These are phyloP conservation scores for Ips nitidus DNA, from an alignment of 1,140 invertebrate species.

Conservation along the genomic window DNA sequence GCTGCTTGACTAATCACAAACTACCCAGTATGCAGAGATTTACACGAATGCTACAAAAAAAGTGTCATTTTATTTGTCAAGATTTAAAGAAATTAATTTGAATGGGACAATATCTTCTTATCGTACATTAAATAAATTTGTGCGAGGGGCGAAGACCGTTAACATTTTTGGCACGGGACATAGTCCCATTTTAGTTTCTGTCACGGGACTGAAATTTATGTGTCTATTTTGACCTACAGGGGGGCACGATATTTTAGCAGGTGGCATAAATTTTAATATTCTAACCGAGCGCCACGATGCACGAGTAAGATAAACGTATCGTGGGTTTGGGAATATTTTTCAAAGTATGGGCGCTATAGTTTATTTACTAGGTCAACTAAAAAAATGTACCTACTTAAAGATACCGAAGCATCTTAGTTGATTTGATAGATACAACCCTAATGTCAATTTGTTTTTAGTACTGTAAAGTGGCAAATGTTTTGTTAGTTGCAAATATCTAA, in stretches of 20 bases:
- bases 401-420: not conserved
- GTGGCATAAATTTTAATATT: constrained; percentile 30
- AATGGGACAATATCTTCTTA: no score
- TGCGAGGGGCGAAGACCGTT: constrained; percentile 20
- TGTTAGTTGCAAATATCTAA: not conserved
- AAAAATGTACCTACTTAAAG: not conserved
- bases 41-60: no score
- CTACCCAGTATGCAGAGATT: no score
- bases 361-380: not conserved
- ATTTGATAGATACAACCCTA: not conserved
- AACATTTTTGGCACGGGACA: constrained; percentile 27
- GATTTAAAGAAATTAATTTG: no score
- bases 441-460: no score
- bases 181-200: constrained; percentile 29
- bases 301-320: constrained; percentile 11
- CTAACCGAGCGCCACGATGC: not conserved
- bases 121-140: no score
- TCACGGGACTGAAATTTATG: constrained; percentile 20
- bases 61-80: no score
- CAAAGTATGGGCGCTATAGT: not conserved
- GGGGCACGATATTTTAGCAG: constrained; percentile 26
- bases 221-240: constrained; percentile 26
- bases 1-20: no score
- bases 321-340: not conserved
- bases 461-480: no score